Conservation (phyloP, 2,888 invertebrate species). For the Gastracanthus pulcherrimus region DNA sequence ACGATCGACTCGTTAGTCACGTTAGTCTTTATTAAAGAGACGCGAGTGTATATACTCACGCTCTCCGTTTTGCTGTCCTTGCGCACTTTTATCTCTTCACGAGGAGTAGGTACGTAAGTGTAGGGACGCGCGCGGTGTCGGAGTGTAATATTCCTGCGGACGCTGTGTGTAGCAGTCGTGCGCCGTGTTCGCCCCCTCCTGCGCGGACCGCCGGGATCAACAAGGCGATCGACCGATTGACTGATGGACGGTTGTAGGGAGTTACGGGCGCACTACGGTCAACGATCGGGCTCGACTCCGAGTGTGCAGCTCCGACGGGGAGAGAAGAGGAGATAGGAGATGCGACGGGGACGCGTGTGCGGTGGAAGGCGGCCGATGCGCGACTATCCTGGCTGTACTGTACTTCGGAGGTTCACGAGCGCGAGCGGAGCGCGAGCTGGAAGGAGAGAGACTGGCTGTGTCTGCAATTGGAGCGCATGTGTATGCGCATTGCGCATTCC, state of each 20-base stretch:
- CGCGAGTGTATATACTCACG: no score
- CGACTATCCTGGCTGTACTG: slow-evolving; percentile 1
- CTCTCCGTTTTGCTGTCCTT: no score
- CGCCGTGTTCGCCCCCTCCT: slow-evolving; percentile 31
- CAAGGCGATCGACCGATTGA: neutral
- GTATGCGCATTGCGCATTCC: no score
- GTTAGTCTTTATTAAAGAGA: no score
- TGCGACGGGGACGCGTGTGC: neutral
- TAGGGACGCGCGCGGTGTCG: no score
- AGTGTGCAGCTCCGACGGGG: neutral
- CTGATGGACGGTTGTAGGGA: slow-evolving; percentile 25
- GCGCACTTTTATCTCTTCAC: no score
- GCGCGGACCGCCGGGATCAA: neutral
- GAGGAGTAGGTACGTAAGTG: no score
- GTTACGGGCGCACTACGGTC: slow-evolving; percentile 13
- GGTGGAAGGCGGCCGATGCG: slow-evolving; percentile 40
- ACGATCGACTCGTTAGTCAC: no score
- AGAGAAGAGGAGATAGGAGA: neutral
- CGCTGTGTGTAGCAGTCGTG: no score
- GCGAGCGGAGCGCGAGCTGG: neutral
- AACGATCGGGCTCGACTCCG: neutral
- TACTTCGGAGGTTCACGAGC: neutral
- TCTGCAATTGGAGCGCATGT: no score
- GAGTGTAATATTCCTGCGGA: no score
- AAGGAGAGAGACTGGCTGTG: no score